Conservation (phyloP, 2,888 invertebrate genomes). For the Lasioglossum leucozonium region DNA sequence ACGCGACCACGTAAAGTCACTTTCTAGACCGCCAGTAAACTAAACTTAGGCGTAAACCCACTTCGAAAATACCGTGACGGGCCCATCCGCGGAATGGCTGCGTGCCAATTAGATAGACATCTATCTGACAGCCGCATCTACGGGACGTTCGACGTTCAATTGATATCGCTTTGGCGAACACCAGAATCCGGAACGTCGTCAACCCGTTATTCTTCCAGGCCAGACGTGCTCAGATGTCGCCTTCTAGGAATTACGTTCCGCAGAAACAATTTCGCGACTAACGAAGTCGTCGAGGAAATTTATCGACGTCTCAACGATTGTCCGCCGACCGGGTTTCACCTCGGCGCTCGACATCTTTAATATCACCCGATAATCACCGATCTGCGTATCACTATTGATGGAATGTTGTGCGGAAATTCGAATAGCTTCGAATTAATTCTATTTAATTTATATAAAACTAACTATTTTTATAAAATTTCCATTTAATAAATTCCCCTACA, state of each 20-base stretch:
- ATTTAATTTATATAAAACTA: too few relatives aligned
- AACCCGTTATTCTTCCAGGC: slow-evolving; percentile 39
- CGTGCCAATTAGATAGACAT: slow-evolving; percentile 75
- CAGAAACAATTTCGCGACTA: slow-evolving; percentile 36
- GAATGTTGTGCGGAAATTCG: neutral
- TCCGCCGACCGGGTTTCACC: slow-evolving; percentile 24
- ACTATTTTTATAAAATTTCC: too few relatives aligned
- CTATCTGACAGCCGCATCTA: slow-evolving; percentile 61
- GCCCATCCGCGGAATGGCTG: slow-evolving; percentile 65
- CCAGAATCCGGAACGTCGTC: slow-evolving; percentile 30
- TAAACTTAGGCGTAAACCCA: slow-evolving; percentile 64
- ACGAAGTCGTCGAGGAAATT: slow-evolving; percentile 40
- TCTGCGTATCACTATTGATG: neutral
- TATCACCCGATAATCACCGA: neutral
- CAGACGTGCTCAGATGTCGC: slow-evolving; percentile 22
- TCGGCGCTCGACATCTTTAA: slow-evolving; percentile 19
- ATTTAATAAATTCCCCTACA: too few relatives aligned
- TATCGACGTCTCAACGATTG: slow-evolving; percentile 27
- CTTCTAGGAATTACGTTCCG: slow-evolving; percentile 37
- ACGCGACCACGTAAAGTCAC: slow-evolving; percentile 6
- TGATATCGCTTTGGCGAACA: slow-evolving; percentile 40
- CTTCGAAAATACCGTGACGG: slow-evolving; percentile 68
- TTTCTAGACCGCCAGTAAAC: slow-evolving; percentile 49
- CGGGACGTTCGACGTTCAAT: slow-evolving; percentile 51
- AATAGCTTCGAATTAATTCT: neutral